These are phyloP conservation scores for Julus scandinavius DNA, from an alignment of 2,888 invertebrate genomes.

Conservation along the genomic window DNA sequence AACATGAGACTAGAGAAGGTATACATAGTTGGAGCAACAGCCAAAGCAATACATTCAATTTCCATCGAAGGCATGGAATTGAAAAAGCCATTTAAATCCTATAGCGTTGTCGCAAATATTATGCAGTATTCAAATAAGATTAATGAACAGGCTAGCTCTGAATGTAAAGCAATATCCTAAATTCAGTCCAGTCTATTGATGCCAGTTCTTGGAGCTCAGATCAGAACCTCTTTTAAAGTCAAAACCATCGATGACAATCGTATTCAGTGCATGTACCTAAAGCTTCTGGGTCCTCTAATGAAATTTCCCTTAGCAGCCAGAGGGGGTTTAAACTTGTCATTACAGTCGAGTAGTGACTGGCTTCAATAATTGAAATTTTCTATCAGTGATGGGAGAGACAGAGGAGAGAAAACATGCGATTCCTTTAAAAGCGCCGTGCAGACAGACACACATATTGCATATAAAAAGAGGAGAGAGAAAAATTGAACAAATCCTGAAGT, in stretches of 20 bases:
- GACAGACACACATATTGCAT: neutral
- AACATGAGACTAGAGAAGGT: neutral
- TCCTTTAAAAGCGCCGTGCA: neutral
- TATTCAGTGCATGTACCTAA: slow-evolving; percentile 40
- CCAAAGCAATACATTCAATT: neutral
- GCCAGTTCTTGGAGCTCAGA: neutral
- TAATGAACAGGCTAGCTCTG: neutral
- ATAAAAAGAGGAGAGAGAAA: neutral
- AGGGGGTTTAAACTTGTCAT: slow-evolving; percentile 56
- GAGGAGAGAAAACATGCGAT: neutral
- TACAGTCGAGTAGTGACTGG: slow-evolving; percentile 36
- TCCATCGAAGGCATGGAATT: neutral
- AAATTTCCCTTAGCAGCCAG: slow-evolving; percentile 49
- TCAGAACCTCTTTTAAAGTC: slow-evolving; percentile 2
- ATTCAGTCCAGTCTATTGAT: slow-evolving; percentile 28
- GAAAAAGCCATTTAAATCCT: slow-evolving; percentile 35
- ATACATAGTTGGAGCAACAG: neutral
- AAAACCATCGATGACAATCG: slow-evolving; percentile 37
- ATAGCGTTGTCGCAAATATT: neutral
- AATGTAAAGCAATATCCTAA: neutral
- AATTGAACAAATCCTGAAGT: slow-evolving; percentile 9
- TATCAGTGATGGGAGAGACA: neutral
- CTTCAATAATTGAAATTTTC: slow-evolving; percentile 53
- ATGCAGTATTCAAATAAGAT: slow-evolving; percentile 26
- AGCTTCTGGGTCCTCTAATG: slow-evolving; percentile 49